Percentiles rank a stretch among this genome's conserved stretches.
Evolutionary conservation across 30 jellyfish, hydroid and myxozoan genomes (phyloP).

Genomic region (Mastigias papua): DNA sequence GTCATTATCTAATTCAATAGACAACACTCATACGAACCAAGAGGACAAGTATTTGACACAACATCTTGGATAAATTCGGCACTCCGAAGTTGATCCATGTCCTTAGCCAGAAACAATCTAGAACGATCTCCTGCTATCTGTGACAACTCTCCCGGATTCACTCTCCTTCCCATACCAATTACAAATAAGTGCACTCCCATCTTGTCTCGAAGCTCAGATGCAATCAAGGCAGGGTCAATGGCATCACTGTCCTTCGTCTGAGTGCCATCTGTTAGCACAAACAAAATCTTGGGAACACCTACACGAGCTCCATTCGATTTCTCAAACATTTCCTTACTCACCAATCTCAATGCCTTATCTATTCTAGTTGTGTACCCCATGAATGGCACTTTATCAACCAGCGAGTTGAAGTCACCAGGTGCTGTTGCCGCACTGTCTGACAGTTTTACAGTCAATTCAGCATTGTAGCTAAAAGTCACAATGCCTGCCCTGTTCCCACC

Average conservation of each 20-base stretch:
- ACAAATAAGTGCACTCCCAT: constrained; percentile 58
- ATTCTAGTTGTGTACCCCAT: constrained; percentile 76
- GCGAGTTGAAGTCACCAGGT: constrained; percentile 9
- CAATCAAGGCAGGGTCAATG: constrained; percentile 72
- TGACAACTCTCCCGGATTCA: constrained; percentile 70
- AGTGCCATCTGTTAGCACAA: constrained; percentile 70
- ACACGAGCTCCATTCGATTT: constrained; percentile 59
- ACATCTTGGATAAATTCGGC: constrained; percentile 48
- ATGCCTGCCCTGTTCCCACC: constrained; percentile 61
- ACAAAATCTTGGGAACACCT: constrained; percentile 36
- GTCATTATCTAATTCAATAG: no score
- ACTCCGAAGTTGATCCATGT: constrained; percentile 62
- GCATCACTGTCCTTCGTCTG: constrained; percentile 77
- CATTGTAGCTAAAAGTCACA: constrained; percentile 72
- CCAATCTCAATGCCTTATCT: constrained; percentile 62
- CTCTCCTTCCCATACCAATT: constrained; percentile 87
- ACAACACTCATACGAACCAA: no score
- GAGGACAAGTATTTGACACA: no score
- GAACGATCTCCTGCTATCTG: constrained; percentile 62
- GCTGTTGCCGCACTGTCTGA: constrained; percentile 29
- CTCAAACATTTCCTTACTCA: constrained; percentile 41
- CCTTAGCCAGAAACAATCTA: constrained; percentile 64
- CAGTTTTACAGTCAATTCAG: constrained; percentile 49
- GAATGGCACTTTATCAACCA: constrained; percentile 51
- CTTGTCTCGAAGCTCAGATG: constrained; percentile 64